A percentile compares a stretch with the other conserved stretches of the same genome.
phyloP scores from a whole-genome alignment of 2,888 invertebrate species.

The Oscheius onirici region DNA sequence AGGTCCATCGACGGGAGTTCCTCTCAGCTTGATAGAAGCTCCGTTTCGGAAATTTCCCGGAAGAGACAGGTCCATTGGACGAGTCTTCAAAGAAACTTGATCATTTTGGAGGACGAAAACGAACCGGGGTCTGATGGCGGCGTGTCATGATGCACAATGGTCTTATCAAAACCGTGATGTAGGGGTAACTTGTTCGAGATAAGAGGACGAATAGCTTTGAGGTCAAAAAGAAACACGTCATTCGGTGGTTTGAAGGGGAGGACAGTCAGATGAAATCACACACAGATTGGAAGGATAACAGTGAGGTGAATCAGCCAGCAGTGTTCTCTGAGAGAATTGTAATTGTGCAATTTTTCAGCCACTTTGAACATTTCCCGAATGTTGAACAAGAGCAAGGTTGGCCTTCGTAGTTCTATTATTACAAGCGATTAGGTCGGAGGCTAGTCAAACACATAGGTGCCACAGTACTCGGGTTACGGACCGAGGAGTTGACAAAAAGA shows the following conservation, averaged over 20 bases:
- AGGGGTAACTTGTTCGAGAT: too few species aligned
- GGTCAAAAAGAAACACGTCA: too few species aligned
- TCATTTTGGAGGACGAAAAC: not conserved
- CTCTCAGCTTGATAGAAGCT: constrained; percentile 5
- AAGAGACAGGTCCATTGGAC: constrained; percentile 14
- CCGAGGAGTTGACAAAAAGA: too few species aligned
- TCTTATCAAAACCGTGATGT: not conserved
- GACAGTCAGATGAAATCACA: too few species aligned
- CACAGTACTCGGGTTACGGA: constrained; percentile 17
- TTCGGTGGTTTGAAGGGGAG: too few species aligned
- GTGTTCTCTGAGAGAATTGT: too few species aligned
- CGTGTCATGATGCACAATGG: constrained; percentile 6
- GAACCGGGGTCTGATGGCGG: not conserved
- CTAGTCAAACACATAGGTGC: constrained; percentile 15
- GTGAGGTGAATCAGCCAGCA: too few species aligned
- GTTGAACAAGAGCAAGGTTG: too few species aligned
- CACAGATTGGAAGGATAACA: too few species aligned
- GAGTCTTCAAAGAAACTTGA: not conserved
- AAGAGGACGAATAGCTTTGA: too few species aligned
- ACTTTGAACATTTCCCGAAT: too few species aligned
- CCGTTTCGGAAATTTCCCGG: constrained; percentile 8
- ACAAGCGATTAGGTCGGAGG: constrained; percentile 26
- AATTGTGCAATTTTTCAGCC: too few species aligned
- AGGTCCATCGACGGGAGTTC: not conserved
- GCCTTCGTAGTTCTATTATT: constrained; percentile 19